phyloP scores from a whole-genome alignment of 2,888 invertebrate genomes.

The Trichopoda pennipes region DNA sequence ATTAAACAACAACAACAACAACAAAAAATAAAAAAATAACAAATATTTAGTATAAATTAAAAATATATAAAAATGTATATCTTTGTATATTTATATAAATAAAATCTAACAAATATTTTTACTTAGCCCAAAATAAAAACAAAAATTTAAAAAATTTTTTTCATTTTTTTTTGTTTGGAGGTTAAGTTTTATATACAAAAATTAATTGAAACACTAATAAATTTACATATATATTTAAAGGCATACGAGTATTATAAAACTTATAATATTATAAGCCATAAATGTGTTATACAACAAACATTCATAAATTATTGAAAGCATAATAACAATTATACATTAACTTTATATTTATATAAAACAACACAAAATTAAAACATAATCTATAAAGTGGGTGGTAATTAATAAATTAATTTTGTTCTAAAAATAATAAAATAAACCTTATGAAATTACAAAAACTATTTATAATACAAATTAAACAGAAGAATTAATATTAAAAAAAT shows the following conservation, averaged over 20 bases:
- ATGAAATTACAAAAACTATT: slow-evolving; percentile 24
- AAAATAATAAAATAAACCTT: background rate
- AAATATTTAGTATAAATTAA: slow-evolving; percentile 2
- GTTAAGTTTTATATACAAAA: background rate
- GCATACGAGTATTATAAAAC: background rate
- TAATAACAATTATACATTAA: too few relatives aligned
- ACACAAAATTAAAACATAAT: background rate
- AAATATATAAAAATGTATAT: slow-evolving; percentile 52
- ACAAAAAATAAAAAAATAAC: background rate
- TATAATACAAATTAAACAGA: slow-evolving; percentile 37
- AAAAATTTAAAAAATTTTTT: background rate
- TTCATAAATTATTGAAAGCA: slow-evolving; percentile 3
- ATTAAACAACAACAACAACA: background rate
- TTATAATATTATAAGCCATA: background rate
- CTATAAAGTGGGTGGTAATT: too few relatives aligned
- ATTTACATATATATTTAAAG: background rate
- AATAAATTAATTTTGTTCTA: background rate
- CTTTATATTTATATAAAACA: too few relatives aligned
- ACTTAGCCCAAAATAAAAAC: slow-evolving; percentile 15
- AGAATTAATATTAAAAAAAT: slow-evolving; percentile 57
- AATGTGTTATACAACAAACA: slow-evolving; percentile 14
- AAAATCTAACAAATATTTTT: slow-evolving; percentile 12
- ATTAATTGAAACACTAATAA: background rate
- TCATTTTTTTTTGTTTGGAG: background rate
- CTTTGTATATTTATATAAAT: slow-evolving; percentile 50